Percentiles rank a stretch among this genome's conserved stretches.
These are phyloP conservation scores for Dipodomys ordii DNA, from an alignment of 2,113 vertebrate genomes.

Conservation along the genomic window DNA sequence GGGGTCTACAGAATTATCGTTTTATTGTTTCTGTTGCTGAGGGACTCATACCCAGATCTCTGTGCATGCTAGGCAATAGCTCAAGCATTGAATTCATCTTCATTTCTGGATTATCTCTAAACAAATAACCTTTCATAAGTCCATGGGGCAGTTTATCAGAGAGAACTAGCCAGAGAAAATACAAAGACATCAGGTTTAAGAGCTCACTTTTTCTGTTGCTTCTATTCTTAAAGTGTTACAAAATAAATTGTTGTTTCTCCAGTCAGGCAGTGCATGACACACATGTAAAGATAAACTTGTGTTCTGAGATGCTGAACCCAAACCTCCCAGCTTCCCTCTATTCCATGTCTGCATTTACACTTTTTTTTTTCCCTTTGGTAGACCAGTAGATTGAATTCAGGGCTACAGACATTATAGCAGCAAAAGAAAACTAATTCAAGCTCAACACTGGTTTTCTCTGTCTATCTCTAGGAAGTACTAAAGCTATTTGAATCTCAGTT, in stretches of 20 bases:
- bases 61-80: neutral
- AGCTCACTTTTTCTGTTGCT: neutral
- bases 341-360: neutral
- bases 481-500: neutral
- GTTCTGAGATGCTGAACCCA: neutral
- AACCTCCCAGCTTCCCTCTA: neutral
- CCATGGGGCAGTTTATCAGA: slow-evolving; percentile 12
- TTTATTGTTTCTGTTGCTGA: neutral
- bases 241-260: slow-evolving; percentile 13
- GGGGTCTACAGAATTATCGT: no score
- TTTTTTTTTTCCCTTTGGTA: no score
- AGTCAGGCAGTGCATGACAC: neutral
- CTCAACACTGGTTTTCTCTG: neutral
- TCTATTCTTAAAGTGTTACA: slow-evolving; percentile 10
- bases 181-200: neutral
- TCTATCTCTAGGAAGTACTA: neutral
- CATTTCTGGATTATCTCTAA: neutral
- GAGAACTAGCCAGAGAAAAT: slow-evolving; percentile 17
- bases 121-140: slow-evolving; percentile 48
- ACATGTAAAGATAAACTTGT: neutral
- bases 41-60: neutral
- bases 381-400: no score
- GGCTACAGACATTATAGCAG: neutral
- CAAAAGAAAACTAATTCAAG: neutral
- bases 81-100: neutral